These are phyloP conservation scores for Halictus quadricinctus DNA, from an alignment of 2,888 invertebrate genomes.

Conservation along the genomic window DNA sequence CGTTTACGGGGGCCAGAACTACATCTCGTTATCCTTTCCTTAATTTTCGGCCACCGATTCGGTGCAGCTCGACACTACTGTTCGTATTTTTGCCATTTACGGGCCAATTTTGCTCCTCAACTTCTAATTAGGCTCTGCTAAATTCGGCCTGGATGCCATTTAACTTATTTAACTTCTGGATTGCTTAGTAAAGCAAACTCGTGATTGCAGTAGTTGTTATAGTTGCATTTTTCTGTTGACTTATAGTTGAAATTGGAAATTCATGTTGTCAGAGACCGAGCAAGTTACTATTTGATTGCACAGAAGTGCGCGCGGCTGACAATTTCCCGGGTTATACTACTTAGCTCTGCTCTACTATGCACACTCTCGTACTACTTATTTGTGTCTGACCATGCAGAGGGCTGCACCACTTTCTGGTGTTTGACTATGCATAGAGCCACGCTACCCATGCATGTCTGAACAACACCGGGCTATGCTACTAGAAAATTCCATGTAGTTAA, in stretches of 20 bases:
- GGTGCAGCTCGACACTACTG: background rate
- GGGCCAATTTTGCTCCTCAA: background rate
- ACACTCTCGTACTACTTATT: background rate
- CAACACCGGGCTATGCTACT: background rate
- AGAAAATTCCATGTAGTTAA: background rate
- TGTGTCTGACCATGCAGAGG: background rate
- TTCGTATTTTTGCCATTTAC: background rate
- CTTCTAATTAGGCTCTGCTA: background rate
- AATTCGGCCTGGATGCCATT: too few relatives aligned
- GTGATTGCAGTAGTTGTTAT: too few relatives aligned
- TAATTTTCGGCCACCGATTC: background rate
- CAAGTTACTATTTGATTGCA: background rate
- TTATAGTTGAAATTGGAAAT: background rate
- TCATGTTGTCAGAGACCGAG: background rate
- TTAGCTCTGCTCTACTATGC: background rate
- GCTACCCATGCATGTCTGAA: background rate
- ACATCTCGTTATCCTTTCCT: background rate
- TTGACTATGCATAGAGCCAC: constrained; percentile 1
- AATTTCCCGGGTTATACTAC: background rate
- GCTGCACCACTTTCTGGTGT: background rate
- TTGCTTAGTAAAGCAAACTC: too few relatives aligned
- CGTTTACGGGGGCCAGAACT: background rate
- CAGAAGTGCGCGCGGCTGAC: background rate
- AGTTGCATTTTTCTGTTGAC: too few relatives aligned
- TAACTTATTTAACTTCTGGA: too few relatives aligned